A percentile compares a stretch with the other conserved stretches of the same genome.
Evolutionary conservation across 64 coral and sea anemone species (phyloP).

Genomic region (Catalaphyllia jardinei): DNA sequence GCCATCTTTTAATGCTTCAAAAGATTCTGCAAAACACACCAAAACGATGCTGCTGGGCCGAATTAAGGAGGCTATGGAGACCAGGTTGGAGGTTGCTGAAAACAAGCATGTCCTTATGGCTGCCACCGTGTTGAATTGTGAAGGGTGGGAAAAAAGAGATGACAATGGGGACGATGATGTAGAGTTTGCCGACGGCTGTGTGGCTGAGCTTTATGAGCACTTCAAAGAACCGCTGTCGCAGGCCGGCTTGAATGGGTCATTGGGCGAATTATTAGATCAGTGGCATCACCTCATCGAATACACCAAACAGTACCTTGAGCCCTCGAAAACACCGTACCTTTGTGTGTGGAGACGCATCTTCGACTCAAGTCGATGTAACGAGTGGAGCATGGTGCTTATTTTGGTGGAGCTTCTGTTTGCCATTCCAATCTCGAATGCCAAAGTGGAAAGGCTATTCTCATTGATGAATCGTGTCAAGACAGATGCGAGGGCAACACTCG

Average conservation of each 20-base stretch:
- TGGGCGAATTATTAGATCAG: constrained; percentile 53
- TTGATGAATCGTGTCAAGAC: constrained; percentile 71
- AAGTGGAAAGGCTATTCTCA: constrained; percentile 67
- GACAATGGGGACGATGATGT: not conserved
- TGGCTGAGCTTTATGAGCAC: constrained; percentile 58
- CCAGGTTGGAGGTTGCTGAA: too few relatives aligned
- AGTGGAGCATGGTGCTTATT: constrained; percentile 49
- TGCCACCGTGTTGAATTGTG: too few relatives aligned
- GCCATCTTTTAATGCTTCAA: too few relatives aligned
- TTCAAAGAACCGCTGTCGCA: constrained; percentile 72
- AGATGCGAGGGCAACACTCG: constrained; percentile 54
- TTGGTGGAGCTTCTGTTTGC: constrained; percentile 57
- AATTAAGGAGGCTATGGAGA: too few relatives aligned
- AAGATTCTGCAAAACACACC: too few relatives aligned
- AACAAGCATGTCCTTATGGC: too few relatives aligned
- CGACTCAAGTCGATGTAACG: constrained; percentile 36
- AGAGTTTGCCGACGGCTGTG: constrained; percentile 43
- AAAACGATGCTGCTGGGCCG: too few relatives aligned
- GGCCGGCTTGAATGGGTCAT: constrained; percentile 58
- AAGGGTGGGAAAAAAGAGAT: too few relatives aligned
- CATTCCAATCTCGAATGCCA: constrained; percentile 68
- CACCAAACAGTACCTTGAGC: constrained; percentile 38
- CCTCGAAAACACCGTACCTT: not conserved
- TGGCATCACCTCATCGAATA: constrained; percentile 54
- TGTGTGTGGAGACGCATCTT: constrained; percentile 62